phyloP scores from a whole-genome alignment of 2,797 vertebrate genomes.

The Chrysocyon brachyurus region DNA sequence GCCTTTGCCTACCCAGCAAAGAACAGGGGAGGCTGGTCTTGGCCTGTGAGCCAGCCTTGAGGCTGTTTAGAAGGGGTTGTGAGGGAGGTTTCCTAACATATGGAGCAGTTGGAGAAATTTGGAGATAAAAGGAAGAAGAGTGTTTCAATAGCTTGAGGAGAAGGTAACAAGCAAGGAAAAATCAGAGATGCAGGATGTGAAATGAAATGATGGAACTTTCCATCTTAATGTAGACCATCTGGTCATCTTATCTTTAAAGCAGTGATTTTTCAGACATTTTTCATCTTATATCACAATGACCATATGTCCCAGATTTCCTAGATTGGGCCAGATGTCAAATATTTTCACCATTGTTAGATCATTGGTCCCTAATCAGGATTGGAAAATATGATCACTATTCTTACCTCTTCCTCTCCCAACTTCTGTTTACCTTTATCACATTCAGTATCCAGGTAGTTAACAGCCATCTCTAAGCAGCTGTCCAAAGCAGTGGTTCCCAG shows the following conservation, averaged over 20 bases:
- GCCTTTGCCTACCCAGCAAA: background rate
- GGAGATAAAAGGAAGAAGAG: constrained; percentile 52
- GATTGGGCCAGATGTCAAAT: constrained; percentile 60
- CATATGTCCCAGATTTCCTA: constrained; percentile 63
- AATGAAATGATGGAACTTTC: constrained; percentile 67
- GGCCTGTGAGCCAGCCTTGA: background rate
- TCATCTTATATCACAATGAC: constrained; percentile 56
- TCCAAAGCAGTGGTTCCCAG: background rate
- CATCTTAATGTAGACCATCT: constrained; percentile 70
- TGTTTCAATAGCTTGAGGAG: constrained; percentile 21
- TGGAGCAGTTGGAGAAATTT: constrained; percentile 44
- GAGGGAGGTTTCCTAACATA: constrained; percentile 17
- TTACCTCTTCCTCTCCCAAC: background rate
- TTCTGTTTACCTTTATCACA: background rate
- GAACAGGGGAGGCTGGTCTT: background rate
- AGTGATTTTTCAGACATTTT: constrained; percentile 69
- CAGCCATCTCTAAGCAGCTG: background rate
- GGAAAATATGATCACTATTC: constrained; percentile 49
- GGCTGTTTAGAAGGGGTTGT: background rate
- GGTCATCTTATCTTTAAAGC: constrained; percentile 68
- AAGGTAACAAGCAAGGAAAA: constrained; percentile 65
- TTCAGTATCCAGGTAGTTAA: background rate
- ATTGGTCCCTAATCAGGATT: background rate
- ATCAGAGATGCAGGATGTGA: constrained; percentile 63
- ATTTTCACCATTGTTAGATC: constrained; percentile 57